Percentiles rank a stretch among this genome's conserved stretches.
These are phyloP conservation scores for Aplocera efformata DNA, from an alignment of 2,888 invertebrate species.

Conservation along the genomic window DNA sequence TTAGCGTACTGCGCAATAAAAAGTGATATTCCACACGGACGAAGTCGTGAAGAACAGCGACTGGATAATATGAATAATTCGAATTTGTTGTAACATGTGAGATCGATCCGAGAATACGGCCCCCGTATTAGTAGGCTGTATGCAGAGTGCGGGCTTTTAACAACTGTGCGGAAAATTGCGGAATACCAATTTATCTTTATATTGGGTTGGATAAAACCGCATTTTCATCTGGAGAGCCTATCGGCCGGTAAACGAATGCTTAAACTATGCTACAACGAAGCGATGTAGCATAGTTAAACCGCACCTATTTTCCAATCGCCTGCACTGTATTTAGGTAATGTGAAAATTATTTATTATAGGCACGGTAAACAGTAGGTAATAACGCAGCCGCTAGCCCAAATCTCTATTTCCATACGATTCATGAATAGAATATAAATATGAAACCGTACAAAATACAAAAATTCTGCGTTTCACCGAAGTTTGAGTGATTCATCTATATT, in stretches of 20 bases:
- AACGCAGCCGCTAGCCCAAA: constrained; percentile 28
- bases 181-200: constrained; percentile 16
- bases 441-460: constrained; percentile 42
- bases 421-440: constrained; percentile 23
- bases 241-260: not conserved
- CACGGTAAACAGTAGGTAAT: no score
- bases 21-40: no score
- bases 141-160: constrained; percentile 14
- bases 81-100: no score
- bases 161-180: constrained; percentile 13
- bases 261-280: no score
- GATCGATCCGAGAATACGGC: no score
- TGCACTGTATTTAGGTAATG: constrained; percentile 1
- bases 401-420: constrained; percentile 30
- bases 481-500: constrained; percentile 27
- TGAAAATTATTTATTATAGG: constrained; percentile 7
- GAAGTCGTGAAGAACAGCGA: no score
- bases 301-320: constrained; percentile 1
- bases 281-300: constrained; percentile 2
- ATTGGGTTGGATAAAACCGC: constrained; percentile 5
- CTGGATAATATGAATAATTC: no score
- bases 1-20: no score
- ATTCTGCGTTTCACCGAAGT: constrained; percentile 33
- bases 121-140: no score
- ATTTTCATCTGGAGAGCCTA: constrained; percentile 10